These are phyloP conservation scores for Pteria penguin DNA, from an alignment of 2,888 invertebrate genomes.

Conservation along the genomic window DNA sequence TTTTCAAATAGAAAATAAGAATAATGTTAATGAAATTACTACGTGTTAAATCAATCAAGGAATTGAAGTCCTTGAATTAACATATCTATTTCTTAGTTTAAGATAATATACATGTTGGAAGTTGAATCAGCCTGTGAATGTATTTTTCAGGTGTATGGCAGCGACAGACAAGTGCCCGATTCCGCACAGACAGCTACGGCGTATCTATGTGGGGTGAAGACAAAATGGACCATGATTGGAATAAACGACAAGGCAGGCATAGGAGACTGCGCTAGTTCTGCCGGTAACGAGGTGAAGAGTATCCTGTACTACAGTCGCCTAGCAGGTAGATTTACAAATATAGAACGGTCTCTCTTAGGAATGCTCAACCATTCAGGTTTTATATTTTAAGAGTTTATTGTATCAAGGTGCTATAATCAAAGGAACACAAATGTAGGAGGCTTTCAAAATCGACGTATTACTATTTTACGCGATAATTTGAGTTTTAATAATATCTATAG, in stretches of 20 bases:
- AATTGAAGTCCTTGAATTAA: no score
- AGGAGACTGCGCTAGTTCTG: conserved; percentile 20
- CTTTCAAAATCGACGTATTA: no score
- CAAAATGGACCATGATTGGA: conserved; percentile 44
- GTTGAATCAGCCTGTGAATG: not conserved
- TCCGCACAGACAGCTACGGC: conserved; percentile 72
- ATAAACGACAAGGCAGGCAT: conserved; percentile 17
- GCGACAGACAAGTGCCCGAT: conserved; percentile 49
- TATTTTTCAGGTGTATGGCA: conserved; percentile 16
- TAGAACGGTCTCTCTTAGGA: no score
- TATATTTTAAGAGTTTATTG: no score
- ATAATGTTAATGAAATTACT: no score
- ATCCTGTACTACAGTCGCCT: conserved; percentile 57
- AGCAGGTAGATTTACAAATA: conserved; percentile 51
- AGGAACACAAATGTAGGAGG: no score
- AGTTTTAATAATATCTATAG: no score
- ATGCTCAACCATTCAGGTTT: no score
- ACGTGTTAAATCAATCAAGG: no score
- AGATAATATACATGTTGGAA: not conserved
- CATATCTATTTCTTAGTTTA: not conserved
- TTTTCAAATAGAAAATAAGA: no score
- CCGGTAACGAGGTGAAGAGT: conserved; percentile 27
- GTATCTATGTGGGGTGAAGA: conserved; percentile 65
- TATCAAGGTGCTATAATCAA: no score
- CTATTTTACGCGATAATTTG: no score